Conservation (phyloP, 1,140 invertebrate genomes). For the Myzus persicae region DNA sequence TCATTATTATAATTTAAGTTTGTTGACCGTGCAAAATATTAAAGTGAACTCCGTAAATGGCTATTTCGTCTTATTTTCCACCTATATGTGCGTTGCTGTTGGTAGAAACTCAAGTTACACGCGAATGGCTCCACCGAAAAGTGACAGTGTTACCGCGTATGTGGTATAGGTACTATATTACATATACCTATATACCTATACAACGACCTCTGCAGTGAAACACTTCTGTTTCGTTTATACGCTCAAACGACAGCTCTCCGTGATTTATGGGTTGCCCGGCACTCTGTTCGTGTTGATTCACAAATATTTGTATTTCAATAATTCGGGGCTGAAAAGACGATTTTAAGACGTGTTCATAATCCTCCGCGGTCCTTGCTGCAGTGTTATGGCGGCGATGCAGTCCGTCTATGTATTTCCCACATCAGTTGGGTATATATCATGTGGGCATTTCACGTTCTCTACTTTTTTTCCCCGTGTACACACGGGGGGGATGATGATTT, state of each 20-base stretch:
- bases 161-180: not conserved
- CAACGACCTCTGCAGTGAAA: not conserved
- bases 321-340: not conserved
- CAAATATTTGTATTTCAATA: constrained; percentile 26
- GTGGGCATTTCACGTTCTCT: constrained; percentile 10
- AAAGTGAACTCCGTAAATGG: not conserved
- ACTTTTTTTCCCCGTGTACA: not conserved
- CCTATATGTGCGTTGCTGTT: no score
- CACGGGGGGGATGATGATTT: not conserved
- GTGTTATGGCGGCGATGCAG: no score
- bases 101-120: constrained; percentile 12
- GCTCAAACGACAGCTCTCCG: not conserved
- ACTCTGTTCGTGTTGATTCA: constrained; percentile 34
- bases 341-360: constrained; percentile 27
- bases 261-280: constrained; percentile 40
- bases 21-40: not conserved
- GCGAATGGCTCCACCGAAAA: not conserved
- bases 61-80: not conserved
- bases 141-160: not conserved
- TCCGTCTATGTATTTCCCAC: not conserved
- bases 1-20: not conserved
- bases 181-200: not conserved
- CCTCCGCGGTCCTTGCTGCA: no score
- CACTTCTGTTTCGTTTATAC: constrained; percentile 19
- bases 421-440: not conserved